Evolutionary conservation across 2,888 invertebrate species (phyloP), one percentile per base, ranked within the genome.

Genomic region (Bimastos eiseni): DNA sequence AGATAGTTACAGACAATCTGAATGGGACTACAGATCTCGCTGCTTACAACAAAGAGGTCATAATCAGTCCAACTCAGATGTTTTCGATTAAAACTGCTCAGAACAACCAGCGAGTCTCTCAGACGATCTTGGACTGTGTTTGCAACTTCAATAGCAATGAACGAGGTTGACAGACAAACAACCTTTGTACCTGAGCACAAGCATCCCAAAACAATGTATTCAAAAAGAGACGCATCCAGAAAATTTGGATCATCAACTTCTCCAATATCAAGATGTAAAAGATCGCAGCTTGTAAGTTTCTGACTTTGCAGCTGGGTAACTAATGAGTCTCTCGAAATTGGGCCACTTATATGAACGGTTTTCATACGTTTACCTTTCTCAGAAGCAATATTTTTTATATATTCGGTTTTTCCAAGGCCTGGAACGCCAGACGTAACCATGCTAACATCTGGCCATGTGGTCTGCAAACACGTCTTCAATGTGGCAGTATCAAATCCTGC

Each of bases 171-270:
- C 34, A 86, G 86, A 86, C 86, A 86, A 36, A 86, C 86, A 36
- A 86, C 86, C 13, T 86, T 86, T 86, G 86, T 86, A 36, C 86
- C 86, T 86, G 86, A 86, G 24, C 86, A 86, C 19, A 86, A 37
- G 24, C 86, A 36, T 86, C 86, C 86, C 86, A 86, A 86, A 34
- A 86, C 86, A 33, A 86, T 86, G 86, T 86, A 86, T 86, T 86
- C 86, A 34, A 86, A 86, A 37, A 86, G 86, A 86, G 36, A 86
- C 17, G 86, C 86, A 86, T 86, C 86, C 21, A 86, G 36, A 86
- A 86, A 86, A 24, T 86, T 86, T 36, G 86, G 86, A 36, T 86
- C 86, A 19, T 86, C 37, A 37, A 86, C 86, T 24, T 86, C 86
- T 36, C 86, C 86, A 36, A 86, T 30, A 86, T 86, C 86, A 34